Percentiles rank a stretch among this genome's conserved stretches.
Evolutionary conservation across 2,113 vertebrate species (phyloP).

Genomic region (Syngnathus floridae): DNA sequence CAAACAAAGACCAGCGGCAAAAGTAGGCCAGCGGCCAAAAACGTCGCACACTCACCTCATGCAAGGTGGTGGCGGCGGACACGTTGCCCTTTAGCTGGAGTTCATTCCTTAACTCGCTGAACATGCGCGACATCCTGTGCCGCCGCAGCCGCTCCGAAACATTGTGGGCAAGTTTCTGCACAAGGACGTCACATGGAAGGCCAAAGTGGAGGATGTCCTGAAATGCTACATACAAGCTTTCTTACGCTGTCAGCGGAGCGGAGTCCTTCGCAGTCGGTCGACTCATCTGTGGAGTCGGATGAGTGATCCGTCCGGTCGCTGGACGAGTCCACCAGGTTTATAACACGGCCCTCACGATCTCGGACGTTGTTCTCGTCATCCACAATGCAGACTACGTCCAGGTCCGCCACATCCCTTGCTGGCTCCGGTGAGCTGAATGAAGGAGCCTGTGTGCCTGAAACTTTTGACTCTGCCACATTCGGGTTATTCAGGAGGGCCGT

Average conservation of each 20-base stretch:
- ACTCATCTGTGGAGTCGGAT: constrained; percentile 25
- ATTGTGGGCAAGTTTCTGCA: neutral
- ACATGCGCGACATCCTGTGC: neutral
- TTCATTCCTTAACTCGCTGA: constrained; percentile 26
- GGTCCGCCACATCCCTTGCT: constrained; percentile 11
- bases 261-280: neutral
- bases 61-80: constrained; percentile 37
- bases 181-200: neutral
- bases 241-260: neutral
- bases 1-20: neutral
- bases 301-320: constrained; percentile 47
- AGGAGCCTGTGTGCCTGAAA: fast-evolving
- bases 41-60: constrained; percentile 28
- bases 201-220: no score
- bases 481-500: fast-evolving
- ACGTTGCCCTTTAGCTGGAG: constrained; percentile 5
- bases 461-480: neutral
- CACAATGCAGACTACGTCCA: constrained; percentile 47
- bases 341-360: neutral
- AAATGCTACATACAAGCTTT: neutral
- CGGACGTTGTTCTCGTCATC: neutral
- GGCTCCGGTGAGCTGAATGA: neutral
- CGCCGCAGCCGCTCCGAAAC: constrained; percentile 38
- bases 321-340: neutral
- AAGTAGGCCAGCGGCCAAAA: no score